phyloP scores from a whole-genome alignment of 2,888 invertebrate genomes.

The Euplagia quadripunctaria region DNA sequence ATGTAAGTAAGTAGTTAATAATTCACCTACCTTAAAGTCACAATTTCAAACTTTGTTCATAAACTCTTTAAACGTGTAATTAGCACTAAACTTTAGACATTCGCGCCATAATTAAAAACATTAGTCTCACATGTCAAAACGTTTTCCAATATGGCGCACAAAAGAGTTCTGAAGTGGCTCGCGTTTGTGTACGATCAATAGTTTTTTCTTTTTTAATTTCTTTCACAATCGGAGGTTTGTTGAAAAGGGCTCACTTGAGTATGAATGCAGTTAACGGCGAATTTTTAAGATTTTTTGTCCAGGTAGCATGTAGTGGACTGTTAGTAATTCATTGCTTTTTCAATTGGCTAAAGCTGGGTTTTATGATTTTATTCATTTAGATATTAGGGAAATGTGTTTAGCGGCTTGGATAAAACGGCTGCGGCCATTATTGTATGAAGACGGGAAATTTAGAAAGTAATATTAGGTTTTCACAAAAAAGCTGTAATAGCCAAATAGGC shows the following conservation, averaged over 20 bases:
- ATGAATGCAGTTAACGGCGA: slow-evolving; percentile 82
- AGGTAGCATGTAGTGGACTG: slow-evolving; percentile 79
- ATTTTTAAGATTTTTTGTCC: slow-evolving; percentile 73
- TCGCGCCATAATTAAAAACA: slow-evolving; percentile 58
- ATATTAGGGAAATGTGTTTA: neutral
- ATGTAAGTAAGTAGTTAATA: no score
- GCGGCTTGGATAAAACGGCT: neutral
- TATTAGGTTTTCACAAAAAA: no score
- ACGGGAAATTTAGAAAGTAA: neutral
- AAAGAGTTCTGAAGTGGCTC: slow-evolving; percentile 80
- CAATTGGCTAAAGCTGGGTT: slow-evolving; percentile 57
- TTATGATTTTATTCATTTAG: slow-evolving; percentile 10
- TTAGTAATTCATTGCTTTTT: slow-evolving; percentile 71
- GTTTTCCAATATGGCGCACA: slow-evolving; percentile 84
- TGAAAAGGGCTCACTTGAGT: slow-evolving; percentile 84
- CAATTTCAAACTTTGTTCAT: neutral
- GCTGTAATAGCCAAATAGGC: no score
- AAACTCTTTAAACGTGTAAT: neutral
- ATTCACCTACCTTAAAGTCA: neutral
- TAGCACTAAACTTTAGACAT: slow-evolving; percentile 6
- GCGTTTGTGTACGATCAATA: slow-evolving; percentile 83
- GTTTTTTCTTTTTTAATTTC: slow-evolving; percentile 79
- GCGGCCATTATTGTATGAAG: neutral
- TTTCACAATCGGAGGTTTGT: slow-evolving; percentile 80
- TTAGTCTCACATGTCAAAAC: slow-evolving; percentile 75